Percentiles rank a stretch among this genome's conserved stretches.
Evolutionary conservation across 2,797 vertebrate genomes (phyloP).

Genomic region (Sciurus vulgaris): DNA sequence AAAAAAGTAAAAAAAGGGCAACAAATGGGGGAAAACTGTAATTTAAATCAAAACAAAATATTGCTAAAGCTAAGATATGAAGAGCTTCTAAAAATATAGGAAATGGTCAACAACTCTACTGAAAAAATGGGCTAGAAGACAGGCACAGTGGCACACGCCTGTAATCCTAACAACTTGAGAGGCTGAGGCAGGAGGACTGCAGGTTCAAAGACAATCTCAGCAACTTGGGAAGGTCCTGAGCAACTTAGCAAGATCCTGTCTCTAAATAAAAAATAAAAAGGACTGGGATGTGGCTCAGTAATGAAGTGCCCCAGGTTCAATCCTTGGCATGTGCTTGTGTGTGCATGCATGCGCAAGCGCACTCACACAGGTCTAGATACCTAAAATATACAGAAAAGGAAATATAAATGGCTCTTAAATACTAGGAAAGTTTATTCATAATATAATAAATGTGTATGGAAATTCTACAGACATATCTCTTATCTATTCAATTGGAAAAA

Average conservation of each 20-base stretch:
- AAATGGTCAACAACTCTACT: conserved; percentile 24
- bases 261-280: no score
- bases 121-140: background rate
- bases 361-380: background rate
- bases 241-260: no score
- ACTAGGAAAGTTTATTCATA: background rate
- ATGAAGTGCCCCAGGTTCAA: no score
- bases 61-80: background rate
- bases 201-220: no score
- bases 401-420: conserved; percentile 24
- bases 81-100: conserved; percentile 51
- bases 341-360: no score
- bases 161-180: no score
- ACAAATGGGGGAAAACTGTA: background rate
- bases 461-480: conserved; percentile 4
- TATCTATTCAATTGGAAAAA: background rate
- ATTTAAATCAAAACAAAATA: conserved; percentile 23
- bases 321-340: no score
- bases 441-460: background rate
- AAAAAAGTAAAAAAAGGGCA: conserved; percentile 20
- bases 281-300: no score
- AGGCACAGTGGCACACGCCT: no score
- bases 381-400: background rate
- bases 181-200: no score
- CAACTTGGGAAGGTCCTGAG: no score